Percentiles rank a stretch among this genome's conserved stretches.
These are phyloP conservation scores for Rhopilema esculentum DNA, from an alignment of 30 jellyfish, hydroid and myxozoan genomes.

Conservation along the genomic window DNA sequence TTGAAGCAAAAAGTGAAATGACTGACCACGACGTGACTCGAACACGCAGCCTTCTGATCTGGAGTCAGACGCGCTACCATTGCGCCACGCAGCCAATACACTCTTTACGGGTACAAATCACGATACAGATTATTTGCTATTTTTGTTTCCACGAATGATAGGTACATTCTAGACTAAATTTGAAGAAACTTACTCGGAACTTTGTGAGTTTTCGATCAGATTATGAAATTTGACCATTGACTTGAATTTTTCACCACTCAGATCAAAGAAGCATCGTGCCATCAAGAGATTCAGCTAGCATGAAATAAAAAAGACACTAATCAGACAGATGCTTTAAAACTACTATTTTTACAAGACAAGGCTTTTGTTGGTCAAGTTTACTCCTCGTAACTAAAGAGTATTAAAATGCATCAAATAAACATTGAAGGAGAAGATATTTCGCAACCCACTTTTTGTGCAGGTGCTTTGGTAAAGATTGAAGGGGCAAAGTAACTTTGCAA, in stretches of 20 bases:
- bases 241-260: constrained; percentile 67
- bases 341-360: not conserved
- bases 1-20: not conserved
- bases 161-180: no score
- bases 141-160: no score
- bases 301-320: not conserved
- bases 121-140: not conserved
- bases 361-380: no score
- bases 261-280: constrained; percentile 61
- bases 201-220: constrained; percentile 30
- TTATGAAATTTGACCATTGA: constrained; percentile 48
- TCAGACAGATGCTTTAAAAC: not conserved
- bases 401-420: no score
- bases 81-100: constrained; percentile 83
- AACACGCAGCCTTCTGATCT: constrained; percentile 89
- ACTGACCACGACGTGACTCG: constrained; percentile 88
- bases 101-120: not conserved
- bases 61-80: constrained; percentile 93
- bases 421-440: no score
- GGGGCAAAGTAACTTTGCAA: no score
- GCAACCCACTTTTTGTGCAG: no score
- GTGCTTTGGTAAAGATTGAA: no score
- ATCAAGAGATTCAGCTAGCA: constrained; percentile 63
- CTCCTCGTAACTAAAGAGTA: no score
- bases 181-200: constrained; percentile 54